Conservation (phyloP, 2,113 vertebrate species). For the Manacus vitellinus region DNA sequence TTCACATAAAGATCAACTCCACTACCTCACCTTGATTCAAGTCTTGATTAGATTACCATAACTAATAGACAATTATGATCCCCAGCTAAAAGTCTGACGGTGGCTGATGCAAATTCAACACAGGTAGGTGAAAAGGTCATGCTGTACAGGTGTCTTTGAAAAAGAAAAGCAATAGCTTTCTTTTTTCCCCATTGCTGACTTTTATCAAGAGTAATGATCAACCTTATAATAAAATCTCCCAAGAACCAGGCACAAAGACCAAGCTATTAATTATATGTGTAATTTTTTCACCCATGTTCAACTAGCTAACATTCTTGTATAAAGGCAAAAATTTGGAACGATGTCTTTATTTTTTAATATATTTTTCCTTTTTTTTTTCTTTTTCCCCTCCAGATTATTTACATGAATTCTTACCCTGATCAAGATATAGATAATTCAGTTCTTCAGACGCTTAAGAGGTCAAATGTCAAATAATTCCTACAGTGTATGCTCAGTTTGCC, state of each 20-base stretch:
- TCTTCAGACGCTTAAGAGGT: background rate
- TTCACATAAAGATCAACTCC: background rate
- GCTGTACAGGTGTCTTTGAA: background rate
- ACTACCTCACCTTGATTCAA: background rate
- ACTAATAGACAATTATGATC: background rate
- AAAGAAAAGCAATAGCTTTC: background rate
- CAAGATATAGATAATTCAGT: background rate
- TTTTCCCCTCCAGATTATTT: background rate
- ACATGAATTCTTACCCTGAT: background rate
- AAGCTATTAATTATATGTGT: background rate
- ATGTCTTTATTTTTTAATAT: background rate
- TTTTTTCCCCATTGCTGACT: background rate
- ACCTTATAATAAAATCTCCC: background rate
- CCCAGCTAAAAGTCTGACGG: background rate
- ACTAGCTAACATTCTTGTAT: background rate
- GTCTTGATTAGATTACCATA: background rate
- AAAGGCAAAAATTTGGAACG: background rate
- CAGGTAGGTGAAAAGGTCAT: background rate
- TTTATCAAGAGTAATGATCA: background rate
- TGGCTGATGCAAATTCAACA: background rate
- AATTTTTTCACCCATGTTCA: background rate
- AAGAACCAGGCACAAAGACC: background rate
- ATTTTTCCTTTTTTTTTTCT: background rate
- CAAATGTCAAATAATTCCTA: background rate
- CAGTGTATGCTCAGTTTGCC: background rate